These are phyloP conservation scores for Nothocercus julius DNA, from an alignment of 2,113 vertebrate genomes.

Conservation along the genomic window DNA sequence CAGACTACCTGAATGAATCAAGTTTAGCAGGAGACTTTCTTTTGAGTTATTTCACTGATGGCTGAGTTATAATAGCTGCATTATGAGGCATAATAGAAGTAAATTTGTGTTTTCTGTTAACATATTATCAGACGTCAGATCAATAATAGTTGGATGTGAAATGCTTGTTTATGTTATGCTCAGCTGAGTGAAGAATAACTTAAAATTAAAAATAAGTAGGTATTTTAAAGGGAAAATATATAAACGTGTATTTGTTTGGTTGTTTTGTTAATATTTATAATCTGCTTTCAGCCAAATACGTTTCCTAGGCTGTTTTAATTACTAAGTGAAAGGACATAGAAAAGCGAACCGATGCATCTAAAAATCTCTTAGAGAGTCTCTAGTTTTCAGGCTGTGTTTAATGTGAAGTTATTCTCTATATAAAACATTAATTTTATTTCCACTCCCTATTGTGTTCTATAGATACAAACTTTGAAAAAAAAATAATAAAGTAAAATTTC, in stretches of 20 bases:
- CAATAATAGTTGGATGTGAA: slow-evolving; percentile 69
- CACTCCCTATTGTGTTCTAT: slow-evolving; percentile 60
- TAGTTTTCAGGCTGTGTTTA: slow-evolving; percentile 32
- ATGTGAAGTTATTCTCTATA: slow-evolving; percentile 36
- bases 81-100: slow-evolving; percentile 38
- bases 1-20: slow-evolving; percentile 43
- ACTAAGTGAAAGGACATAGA: slow-evolving; percentile 33
- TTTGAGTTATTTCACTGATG: slow-evolving; percentile 43
- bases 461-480: slow-evolving; percentile 64
- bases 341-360: not conserved
- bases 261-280: slow-evolving; percentile 57
- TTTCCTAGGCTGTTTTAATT: slow-evolving; percentile 26
- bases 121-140: slow-evolving; percentile 73
- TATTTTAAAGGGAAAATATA: slow-evolving; percentile 42
- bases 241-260: slow-evolving; percentile 26
- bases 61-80: slow-evolving; percentile 39
- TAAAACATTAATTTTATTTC: slow-evolving; percentile 66
- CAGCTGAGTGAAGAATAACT: slow-evolving; percentile 64
- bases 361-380: not conserved
- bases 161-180: slow-evolving; percentile 70
- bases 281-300: not conserved
- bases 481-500: slow-evolving; percentile 69
- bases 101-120: slow-evolving; percentile 63
- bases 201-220: slow-evolving; percentile 69
- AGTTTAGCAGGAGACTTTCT: slow-evolving; percentile 43